Evolutionary conservation across 2,888 invertebrate species (phyloP), one percentile per base, ranked within the genome.

Genomic region (Epinotia bilunana): DNA sequence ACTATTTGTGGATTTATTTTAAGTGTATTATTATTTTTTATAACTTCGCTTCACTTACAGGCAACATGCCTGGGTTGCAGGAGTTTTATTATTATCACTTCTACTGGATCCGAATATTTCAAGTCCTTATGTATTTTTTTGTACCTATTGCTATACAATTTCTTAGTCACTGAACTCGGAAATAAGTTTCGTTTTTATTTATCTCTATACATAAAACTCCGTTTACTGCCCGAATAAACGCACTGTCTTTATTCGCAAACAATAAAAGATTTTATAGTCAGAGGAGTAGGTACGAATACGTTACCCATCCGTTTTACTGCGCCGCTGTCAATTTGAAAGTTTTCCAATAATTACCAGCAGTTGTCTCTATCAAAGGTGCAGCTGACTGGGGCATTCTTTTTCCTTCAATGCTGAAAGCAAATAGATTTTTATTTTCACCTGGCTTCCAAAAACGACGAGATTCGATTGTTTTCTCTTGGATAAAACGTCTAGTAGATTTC

Each of bases 241-340:
- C 68, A 68, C 58, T n/a, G 68, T 58, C 57, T 58, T 68, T 58
- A 68, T 58, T 43, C 58, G 39, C 20, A 20, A 43, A 39, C 68
- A 58, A 58, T 68, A 68, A 68, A 65, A 68, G 20, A 23, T 61
- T 68, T 68, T 68, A 68, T 58, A 3, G 68, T 39, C 57, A 16
- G 68, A 58, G 20, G 68, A 68, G 68, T 68, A 58, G 43, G 13
- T 23, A 43, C 64, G 64, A 65, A 43, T 53, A 55, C 68, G 68
- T 68, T 20, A 57, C n/a, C 72, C 55, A 20, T 7, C 69, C 69
- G 53, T 62, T 72, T 72, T 68, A 57, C 39, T 63, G 61, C 23
- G 53, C 28, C 43, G 39, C 18, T 53, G 72, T 9, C 55, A 55
- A 72, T 72, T 68, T 68, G 58, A 68, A 72, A 63, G 62, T 72